These are phyloP conservation scores for Rapana venosa DNA, from an alignment of 2,888 invertebrate species.

Conservation along the genomic window DNA sequence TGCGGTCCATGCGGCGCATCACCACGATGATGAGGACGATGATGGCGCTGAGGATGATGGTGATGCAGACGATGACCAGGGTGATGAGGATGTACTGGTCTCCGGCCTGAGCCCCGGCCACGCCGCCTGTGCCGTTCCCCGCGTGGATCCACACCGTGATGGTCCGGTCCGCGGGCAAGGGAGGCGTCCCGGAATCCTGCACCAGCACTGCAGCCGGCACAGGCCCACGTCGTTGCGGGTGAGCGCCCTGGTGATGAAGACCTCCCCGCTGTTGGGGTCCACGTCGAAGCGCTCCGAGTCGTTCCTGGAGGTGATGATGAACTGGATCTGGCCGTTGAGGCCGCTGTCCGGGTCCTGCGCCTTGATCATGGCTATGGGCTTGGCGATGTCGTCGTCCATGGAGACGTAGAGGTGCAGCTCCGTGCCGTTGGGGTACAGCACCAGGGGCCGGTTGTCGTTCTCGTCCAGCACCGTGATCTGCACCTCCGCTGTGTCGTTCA, in stretches of 20 bases:
- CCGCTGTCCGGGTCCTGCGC: slow-evolving; percentile 62
- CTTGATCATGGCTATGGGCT: slow-evolving; percentile 57
- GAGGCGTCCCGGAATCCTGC: slow-evolving; percentile 52
- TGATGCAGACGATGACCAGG: slow-evolving; percentile 67
- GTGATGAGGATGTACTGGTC: slow-evolving; percentile 60
- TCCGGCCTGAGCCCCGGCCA: slow-evolving; percentile 28
- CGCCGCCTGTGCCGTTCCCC: slow-evolving; percentile 48
- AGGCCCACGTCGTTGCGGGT: slow-evolving; percentile 46
- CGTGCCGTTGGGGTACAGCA: slow-evolving; percentile 63
- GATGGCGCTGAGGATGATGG: slow-evolving; percentile 66
- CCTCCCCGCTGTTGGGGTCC: slow-evolving; percentile 56
- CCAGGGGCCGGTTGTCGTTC: slow-evolving; percentile 66
- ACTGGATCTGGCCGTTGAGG: slow-evolving; percentile 57
- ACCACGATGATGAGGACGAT: slow-evolving; percentile 70
- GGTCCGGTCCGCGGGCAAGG: slow-evolving; percentile 49
- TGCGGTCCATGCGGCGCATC: slow-evolving; percentile 63
- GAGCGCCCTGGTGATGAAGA: slow-evolving; percentile 40
- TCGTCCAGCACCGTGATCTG: slow-evolving; percentile 58
- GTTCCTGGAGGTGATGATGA: slow-evolving; percentile 56
- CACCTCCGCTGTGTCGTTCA: slow-evolving; percentile 56
- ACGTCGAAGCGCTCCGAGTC: slow-evolving; percentile 55
- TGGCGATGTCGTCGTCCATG: slow-evolving; percentile 53
- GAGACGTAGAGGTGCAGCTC: slow-evolving; percentile 59
- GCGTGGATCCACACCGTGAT: slow-evolving; percentile 48
- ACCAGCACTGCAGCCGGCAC: slow-evolving; percentile 52